Conservation (phyloP, 1,140 invertebrate species). For the Macrocentrus cingulum region DNA sequence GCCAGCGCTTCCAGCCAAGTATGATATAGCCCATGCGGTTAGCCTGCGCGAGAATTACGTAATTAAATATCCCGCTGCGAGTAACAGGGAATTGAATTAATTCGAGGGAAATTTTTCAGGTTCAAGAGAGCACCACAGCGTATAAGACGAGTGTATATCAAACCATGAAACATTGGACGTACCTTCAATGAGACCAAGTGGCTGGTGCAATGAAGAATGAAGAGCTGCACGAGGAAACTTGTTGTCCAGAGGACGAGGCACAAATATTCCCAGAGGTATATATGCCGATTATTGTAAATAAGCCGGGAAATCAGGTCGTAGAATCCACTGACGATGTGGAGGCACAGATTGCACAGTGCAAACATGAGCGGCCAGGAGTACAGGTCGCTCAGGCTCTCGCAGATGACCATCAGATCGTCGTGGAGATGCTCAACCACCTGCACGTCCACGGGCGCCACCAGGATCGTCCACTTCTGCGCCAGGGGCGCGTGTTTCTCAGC, state of each 20-base stretch:
- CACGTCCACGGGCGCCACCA: background rate
- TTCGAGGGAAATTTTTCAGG: too few relatives aligned
- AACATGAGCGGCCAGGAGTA: constrained; percentile 43
- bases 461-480: constrained; percentile 14
- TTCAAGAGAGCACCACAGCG: too few relatives aligned
- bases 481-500: constrained; percentile 26
- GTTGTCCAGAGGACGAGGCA: too few relatives aligned
- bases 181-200: constrained; percentile 43
- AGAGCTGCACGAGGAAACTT: constrained; percentile 30
- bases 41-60: constrained; percentile 39
- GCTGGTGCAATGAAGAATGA: constrained; percentile 41
- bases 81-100: background rate
- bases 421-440: constrained; percentile 41
- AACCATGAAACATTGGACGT: background rate
- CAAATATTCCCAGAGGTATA: too few relatives aligned
- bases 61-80: constrained; percentile 4
- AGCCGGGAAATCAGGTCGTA: constrained; percentile 44
- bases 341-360: constrained; percentile 43
- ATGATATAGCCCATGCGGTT: constrained; percentile 40
- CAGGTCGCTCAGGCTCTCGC: constrained; percentile 36
- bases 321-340: constrained; percentile 41
- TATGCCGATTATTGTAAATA: constrained; percentile 26
- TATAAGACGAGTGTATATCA: too few relatives aligned
- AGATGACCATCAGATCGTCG: constrained; percentile 39
- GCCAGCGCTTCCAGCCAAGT: constrained; percentile 36